A percentile compares a stretch with the other conserved stretches of the same genome.
These are phyloP conservation scores for Cheiracanthium punctorium DNA, from an alignment of 2,888 invertebrate species.

Conservation along the genomic window DNA sequence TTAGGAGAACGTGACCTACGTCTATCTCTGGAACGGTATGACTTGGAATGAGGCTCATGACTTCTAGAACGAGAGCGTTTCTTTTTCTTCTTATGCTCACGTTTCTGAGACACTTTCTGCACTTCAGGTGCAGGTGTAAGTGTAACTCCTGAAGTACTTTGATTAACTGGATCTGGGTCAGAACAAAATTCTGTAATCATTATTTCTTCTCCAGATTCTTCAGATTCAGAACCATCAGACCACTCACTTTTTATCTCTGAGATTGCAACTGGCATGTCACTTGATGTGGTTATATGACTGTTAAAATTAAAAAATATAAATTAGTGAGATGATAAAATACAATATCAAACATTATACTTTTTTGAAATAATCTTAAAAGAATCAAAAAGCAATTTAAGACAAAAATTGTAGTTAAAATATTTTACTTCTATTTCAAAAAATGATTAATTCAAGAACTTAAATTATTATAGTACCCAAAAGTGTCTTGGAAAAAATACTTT, in stretches of 20 bases:
- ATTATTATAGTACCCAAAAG: too few relatives aligned
- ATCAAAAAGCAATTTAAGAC: neutral
- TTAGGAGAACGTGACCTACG: slow-evolving; percentile 6
- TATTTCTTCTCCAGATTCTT: slow-evolving; percentile 36
- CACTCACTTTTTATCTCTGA: slow-evolving; percentile 30
- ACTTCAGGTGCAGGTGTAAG: neutral
- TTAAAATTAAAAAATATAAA: neutral
- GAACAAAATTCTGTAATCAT: slow-evolving; percentile 33
- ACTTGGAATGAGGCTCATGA: slow-evolving; percentile 1
- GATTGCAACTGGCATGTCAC: neutral
- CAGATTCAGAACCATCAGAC: slow-evolving; percentile 23
- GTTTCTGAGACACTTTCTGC: neutral
- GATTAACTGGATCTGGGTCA: slow-evolving; percentile 1
- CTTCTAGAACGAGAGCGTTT: slow-evolving; percentile 20
- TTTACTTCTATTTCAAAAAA: too few relatives aligned
- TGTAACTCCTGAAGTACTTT: neutral
- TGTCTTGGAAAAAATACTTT: too few relatives aligned
- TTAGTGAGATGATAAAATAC: neutral
- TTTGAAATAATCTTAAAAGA: too few relatives aligned
- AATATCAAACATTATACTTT: neutral
- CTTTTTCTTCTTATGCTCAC: neutral
- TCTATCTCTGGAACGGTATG: slow-evolving; percentile 11
- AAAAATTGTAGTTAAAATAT: too few relatives aligned
- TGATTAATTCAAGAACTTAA: too few relatives aligned
- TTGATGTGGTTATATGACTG: neutral